Evolutionary conservation across 2,113 vertebrate species (phyloP), one percentile per base, ranked within the genome.

Genomic region (Noctilio leporinus): DNA sequence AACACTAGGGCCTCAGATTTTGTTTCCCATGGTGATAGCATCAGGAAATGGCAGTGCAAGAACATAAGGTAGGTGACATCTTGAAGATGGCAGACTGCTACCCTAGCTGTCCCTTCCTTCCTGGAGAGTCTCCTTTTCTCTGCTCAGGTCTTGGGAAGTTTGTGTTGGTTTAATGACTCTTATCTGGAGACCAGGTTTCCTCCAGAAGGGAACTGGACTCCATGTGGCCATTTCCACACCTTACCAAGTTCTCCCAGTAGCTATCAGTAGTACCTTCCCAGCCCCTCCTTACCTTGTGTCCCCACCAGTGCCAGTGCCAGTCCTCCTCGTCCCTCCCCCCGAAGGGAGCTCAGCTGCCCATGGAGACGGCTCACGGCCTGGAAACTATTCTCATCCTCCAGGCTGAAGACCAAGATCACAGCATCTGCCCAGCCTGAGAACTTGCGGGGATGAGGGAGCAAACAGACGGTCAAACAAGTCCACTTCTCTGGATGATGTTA

Each of bases 351-450:
- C 91, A 99, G 98, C 97, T 98, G 99, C 65, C 98, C 98, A 51
- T 99, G 99, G 75, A 99, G 98, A 94, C 97, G 98, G 53, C 99
- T 98, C 82, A 99, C 98, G 86, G 99, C 99, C 98, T 99, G 98
- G 95, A 99, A 99, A 90, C 99, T 99, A 97, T 98, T 98, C 97
- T 99, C 99, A 4, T 99, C 99, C 98, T 99, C 99, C 98, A 99
- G 98, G 96, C 99, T 99, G 97, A 99, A 99, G 97, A 99, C 99
- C 95, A 99, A 98, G 97, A 99, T 98, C 85, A 99, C 98, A 1
- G 99, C 99, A 65, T 99, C 99, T 12, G 98, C 99, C 99, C 99
- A 99, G 98, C 98, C 98, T 98, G 99, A 98, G 97, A 99, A 99
- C 99, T 99, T 98, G 85, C 47, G 45, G 65, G 33, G 65, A 55